Base-by-base conservation (phyloP, 2,888 invertebrate species). In the Cosmia trapezina region DNA sequence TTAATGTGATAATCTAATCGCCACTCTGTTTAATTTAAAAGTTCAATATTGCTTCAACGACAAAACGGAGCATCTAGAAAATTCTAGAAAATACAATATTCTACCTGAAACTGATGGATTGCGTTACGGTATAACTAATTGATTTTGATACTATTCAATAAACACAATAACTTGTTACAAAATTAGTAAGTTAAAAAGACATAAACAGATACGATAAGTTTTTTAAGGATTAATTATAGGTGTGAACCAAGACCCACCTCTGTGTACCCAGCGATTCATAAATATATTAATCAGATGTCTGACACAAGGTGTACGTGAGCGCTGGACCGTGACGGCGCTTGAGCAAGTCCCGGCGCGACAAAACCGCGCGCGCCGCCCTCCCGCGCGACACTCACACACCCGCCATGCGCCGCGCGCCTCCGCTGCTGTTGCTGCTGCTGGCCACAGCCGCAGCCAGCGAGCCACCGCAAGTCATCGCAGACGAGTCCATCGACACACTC, bases 361-460 rank as follows among this genome's bases (percentile, higher is more conserved):
- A 95, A 95, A 95, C 92, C 89, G 91, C 84, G 92, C 86, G 91
- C 87, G 68, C 80, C 72, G 86, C 85, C 87, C 88, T 88, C 93
- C 91, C 94, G 93, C 94, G 94, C 87, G 93, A 89, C 94, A 93
- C 87, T 93, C 88, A 4, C 87, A 89, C 89, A 87, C 91, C 93
- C 93, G 94, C 91, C 93, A 95, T 94, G 95, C 95, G 91, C 88
- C 90, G 90, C 89, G 90, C 90, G 88, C 89, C 91, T 89, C 85
- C 88, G 84, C 87, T 88, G 85, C 89, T 87, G 89, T 88, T 88
- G 88, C 87, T 87, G 83, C 87, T 87, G 81, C 84, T 83, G 79
- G 83, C 86, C 81, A 66, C 81, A 79, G 83, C 87, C 67, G 80
- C 77, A 83, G 85, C 83, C 75, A 75, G 61, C 85, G 65, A 75